Evolutionary conservation across 2,888 invertebrate species (phyloP).

Genomic region (Sinelater perroti): DNA sequence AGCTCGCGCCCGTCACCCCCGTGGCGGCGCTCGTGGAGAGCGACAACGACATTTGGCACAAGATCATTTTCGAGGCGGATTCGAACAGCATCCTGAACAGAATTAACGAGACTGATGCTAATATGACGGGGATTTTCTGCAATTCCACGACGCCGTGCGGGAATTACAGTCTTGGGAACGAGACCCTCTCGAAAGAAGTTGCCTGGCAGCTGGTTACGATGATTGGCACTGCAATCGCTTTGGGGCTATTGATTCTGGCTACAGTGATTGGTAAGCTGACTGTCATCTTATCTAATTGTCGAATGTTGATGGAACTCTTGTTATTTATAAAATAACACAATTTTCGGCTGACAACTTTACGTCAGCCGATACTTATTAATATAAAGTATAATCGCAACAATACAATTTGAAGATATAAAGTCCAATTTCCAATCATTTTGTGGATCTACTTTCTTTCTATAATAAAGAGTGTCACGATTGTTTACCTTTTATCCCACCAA

Average conservation of each 20-base stretch:
- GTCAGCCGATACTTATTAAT: too few relatives aligned
- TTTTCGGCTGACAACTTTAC: too few relatives aligned
- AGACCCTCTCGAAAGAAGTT: slow-evolving; percentile 51
- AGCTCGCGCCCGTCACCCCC: slow-evolving; percentile 26
- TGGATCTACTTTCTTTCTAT: too few relatives aligned
- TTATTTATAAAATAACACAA: too few relatives aligned
- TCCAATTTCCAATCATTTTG: too few relatives aligned
- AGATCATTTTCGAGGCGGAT: slow-evolving; percentile 48
- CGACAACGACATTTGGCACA: slow-evolving; percentile 51
- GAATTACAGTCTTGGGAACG: slow-evolving; percentile 25
- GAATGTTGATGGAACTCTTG: too few relatives aligned
- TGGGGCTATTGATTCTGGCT: slow-evolving; percentile 70
- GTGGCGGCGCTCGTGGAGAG: slow-evolving; percentile 34
- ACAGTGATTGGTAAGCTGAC: slow-evolving; percentile 68
- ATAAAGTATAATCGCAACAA: too few relatives aligned
- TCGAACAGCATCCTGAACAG: slow-evolving; percentile 37
- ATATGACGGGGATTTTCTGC: slow-evolving; percentile 28
- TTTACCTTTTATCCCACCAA: too few relatives aligned
- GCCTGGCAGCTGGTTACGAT: slow-evolving; percentile 68
- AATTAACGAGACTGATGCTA: slow-evolving; percentile 36
- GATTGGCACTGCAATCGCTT: slow-evolving; percentile 67
- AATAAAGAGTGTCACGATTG: too few relatives aligned
- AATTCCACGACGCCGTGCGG: slow-evolving; percentile 21
- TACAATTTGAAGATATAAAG: too few relatives aligned
- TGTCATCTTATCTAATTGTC: slow-evolving; percentile 4